Conservation (phyloP, 92 coral and sea anemone genomes). For the Epizoanthus rinbou region DNA sequence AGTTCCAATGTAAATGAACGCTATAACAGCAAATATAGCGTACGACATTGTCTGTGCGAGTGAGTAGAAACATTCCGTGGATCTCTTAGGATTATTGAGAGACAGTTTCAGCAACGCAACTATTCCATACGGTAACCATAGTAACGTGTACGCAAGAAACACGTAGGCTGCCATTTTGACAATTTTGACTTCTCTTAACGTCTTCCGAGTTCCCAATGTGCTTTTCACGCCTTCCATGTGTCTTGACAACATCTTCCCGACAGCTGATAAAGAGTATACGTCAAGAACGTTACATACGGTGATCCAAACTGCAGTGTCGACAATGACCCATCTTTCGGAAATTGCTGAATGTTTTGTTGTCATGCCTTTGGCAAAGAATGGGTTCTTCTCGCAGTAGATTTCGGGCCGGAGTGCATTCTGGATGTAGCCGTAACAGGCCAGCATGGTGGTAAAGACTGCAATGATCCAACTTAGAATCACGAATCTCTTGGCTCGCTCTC, state of each 20-base stretch:
- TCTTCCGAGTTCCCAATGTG: slow-evolving; percentile 16
- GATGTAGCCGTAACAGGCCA: slow-evolving; percentile 37
- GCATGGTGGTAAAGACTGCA: slow-evolving; percentile 19
- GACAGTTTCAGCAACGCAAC: slow-evolving; percentile 1
- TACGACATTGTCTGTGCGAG: slow-evolving; percentile 23
- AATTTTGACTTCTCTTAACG: slow-evolving; percentile 38
- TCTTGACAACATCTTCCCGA: slow-evolving; percentile 28
- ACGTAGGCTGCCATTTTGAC: slow-evolving; percentile 42
- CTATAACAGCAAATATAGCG: slow-evolving; percentile 21
- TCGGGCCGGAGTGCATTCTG: slow-evolving; percentile 38
- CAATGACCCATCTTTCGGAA: slow-evolving; percentile 38
- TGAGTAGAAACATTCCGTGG: slow-evolving; percentile 11
- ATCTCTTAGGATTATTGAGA: neutral
- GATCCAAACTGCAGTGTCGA: slow-evolving; percentile 31
- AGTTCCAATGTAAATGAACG: slow-evolving; percentile 39
- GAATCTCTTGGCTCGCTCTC: slow-evolving; percentile 15
- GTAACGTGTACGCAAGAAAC: slow-evolving; percentile 21
- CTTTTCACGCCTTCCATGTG: slow-evolving; percentile 36
- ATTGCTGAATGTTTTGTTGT: slow-evolving; percentile 24
- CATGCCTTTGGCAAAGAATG: neutral
- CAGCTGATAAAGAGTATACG: slow-evolving; percentile 21
- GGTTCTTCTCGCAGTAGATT: slow-evolving; percentile 34
- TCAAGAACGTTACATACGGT: slow-evolving; percentile 19
- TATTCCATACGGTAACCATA: slow-evolving; percentile 39
- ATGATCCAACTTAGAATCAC: slow-evolving; percentile 18